Evolutionary conservation across 2,797 vertebrate species (phyloP).

Genomic region (Sciurus vulgaris): DNA sequence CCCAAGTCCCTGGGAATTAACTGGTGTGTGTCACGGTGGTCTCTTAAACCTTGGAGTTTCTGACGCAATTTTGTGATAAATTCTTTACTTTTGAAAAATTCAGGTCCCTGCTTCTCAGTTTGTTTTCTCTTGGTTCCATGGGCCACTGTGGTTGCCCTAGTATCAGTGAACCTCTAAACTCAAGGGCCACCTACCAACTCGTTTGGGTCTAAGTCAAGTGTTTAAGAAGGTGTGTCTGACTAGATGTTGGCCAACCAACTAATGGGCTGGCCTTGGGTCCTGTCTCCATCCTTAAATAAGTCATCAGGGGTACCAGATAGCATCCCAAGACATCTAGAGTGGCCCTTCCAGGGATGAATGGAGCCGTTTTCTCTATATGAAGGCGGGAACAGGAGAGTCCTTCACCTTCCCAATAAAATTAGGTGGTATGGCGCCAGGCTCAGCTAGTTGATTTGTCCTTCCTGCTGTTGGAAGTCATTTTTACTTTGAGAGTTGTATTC

Average conservation of each 20-base stretch:
- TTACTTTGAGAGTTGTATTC: rapidly evolving
- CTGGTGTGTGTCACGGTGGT: too few species aligned
- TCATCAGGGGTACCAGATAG: not conserved
- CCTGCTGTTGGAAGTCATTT: not conserved
- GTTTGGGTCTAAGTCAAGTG: not conserved
- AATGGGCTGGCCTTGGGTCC: not conserved
- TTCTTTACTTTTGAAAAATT: not conserved
- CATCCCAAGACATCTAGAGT: too few species aligned
- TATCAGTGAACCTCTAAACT: not conserved
- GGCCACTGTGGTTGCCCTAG: not conserved
- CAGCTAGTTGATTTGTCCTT: slow-evolving; percentile 16
- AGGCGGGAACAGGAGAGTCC: not conserved
- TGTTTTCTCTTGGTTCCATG: not conserved
- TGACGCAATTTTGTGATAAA: not conserved
- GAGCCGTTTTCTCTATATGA: not conserved
- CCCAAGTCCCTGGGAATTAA: too few species aligned
- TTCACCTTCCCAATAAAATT: not conserved
- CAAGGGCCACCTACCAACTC: not conserved
- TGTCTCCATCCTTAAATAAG: not conserved
- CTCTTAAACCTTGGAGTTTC: not conserved
- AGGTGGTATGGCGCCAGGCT: not conserved
- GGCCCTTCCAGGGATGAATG: not conserved
- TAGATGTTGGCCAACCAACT: not conserved
- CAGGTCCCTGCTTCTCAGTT: not conserved
- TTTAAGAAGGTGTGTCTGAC: not conserved